Conservation (phyloP, 2,797 vertebrate genomes). For the Capromys pilorides region DNA sequence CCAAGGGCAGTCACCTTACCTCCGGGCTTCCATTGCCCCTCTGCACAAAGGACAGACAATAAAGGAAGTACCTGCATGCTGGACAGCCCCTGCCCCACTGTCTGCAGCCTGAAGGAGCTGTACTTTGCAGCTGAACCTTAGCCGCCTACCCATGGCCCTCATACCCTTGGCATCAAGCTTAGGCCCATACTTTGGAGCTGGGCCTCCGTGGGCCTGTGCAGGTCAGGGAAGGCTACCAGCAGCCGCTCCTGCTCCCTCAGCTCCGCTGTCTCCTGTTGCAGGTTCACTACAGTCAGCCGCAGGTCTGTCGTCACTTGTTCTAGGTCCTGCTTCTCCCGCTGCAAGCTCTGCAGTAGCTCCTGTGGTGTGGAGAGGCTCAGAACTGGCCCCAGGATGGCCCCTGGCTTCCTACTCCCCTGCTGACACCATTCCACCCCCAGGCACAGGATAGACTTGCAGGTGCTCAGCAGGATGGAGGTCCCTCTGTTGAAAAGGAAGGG, state of each 20-base stretch:
- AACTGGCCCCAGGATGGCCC: neutral
- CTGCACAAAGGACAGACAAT: neutral
- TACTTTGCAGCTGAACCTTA: neutral
- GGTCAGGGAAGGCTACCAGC: slow-evolving; percentile 94
- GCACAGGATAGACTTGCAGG: neutral
- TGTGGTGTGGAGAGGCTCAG: slow-evolving; percentile 73
- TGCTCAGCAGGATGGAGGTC: neutral
- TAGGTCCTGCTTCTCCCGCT: slow-evolving; percentile 87
- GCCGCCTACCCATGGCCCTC: neutral
- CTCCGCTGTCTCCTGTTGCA: slow-evolving; percentile 83
- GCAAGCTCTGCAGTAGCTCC: slow-evolving; percentile 85
- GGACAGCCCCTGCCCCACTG: neutral
- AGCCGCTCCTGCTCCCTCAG: slow-evolving; percentile 89
- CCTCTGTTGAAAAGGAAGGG: neutral
- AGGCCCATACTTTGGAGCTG: slow-evolving; percentile 89
- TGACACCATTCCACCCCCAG: neutral
- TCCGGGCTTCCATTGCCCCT: neutral
- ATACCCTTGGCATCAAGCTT: neutral
- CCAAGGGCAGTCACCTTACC: neutral
- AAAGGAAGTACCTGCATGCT: neutral
- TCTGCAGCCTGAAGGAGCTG: neutral
- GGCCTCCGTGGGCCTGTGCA: slow-evolving; percentile 82
- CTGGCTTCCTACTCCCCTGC: neutral
- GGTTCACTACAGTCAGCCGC: slow-evolving; percentile 77
- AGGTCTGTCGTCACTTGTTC: slow-evolving; percentile 83